phyloP scores from a whole-genome alignment of 2,797 vertebrate species.

The Enteromius trimaculatus region DNA sequence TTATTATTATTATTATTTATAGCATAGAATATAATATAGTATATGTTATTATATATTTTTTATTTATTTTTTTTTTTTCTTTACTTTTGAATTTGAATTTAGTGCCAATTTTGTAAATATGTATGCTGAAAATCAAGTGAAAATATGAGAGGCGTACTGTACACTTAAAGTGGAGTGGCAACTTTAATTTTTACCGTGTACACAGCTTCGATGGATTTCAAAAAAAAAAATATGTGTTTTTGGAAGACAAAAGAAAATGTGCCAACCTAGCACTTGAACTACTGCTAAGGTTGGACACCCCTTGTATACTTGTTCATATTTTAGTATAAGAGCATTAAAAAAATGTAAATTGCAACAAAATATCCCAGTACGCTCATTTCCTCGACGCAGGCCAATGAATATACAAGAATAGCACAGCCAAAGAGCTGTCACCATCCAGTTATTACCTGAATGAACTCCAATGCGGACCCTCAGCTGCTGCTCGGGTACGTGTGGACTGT shows the following conservation, averaged over 20 bases:
- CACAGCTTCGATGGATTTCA: background rate
- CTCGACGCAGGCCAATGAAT: background rate
- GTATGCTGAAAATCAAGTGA: background rate
- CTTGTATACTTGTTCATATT: background rate
- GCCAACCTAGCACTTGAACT: background rate
- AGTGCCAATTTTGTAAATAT: background rate
- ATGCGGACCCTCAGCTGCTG: constrained; percentile 80
- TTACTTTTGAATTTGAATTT: background rate
- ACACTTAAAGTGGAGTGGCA: background rate
- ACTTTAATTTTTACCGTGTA: background rate
- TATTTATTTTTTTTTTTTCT: too few relatives aligned
- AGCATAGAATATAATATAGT: too few relatives aligned
- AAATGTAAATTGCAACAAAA: background rate
- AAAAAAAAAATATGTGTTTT: background rate
- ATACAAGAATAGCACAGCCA: background rate
- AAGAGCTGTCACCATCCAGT: background rate
- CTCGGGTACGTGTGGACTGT: constrained; percentile 77
- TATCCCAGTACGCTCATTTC: background rate
- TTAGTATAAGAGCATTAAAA: background rate
- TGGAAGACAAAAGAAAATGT: background rate
- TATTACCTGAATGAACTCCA: constrained; percentile 81
- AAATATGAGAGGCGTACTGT: background rate
- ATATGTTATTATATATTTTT: background rate
- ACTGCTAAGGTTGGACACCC: background rate
- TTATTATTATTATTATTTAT: background rate